A percentile compares a stretch with the other conserved stretches of the same genome.
Evolutionary conservation across 2,113 vertebrate genomes (phyloP).

Genomic region (Peromyscus maniculatus): DNA sequence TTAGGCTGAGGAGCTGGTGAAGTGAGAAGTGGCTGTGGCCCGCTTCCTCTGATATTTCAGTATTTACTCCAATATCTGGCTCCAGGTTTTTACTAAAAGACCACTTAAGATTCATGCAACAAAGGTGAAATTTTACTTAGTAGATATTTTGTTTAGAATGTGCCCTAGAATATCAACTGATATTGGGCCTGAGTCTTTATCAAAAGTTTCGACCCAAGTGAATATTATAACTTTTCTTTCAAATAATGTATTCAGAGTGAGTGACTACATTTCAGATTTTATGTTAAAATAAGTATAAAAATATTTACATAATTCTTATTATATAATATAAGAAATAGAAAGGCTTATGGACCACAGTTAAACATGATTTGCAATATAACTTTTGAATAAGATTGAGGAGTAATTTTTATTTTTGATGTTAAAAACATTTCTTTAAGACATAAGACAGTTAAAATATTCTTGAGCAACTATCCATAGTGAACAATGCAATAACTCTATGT

Average conservation of each 20-base stretch:
- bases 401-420: not conserved
- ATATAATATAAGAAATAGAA: not conserved
- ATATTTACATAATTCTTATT: not conserved
- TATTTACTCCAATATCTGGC: no score
- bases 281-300: not conserved
- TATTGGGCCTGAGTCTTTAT: not conserved
- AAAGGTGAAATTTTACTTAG: not conserved
- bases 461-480: not conserved
- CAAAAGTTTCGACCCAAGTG: not conserved
- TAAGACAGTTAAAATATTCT: not conserved
- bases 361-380: not conserved
- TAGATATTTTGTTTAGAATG: not conserved
- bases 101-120: not conserved
- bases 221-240: not conserved
- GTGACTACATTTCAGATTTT: not conserved
- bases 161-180: slow-evolving; percentile 3
- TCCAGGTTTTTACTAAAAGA: no score
- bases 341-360: not conserved
- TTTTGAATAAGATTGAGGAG: not conserved
- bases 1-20: no score
- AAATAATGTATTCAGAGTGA: not conserved
- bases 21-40: no score
- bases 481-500: not conserved
- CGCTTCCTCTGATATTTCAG: no score
- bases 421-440: not conserved